Evolutionary conservation across 2,797 vertebrate species (phyloP), one percentile per base, ranked within the genome.

Genomic region (Tamandua tetradactyla): DNA sequence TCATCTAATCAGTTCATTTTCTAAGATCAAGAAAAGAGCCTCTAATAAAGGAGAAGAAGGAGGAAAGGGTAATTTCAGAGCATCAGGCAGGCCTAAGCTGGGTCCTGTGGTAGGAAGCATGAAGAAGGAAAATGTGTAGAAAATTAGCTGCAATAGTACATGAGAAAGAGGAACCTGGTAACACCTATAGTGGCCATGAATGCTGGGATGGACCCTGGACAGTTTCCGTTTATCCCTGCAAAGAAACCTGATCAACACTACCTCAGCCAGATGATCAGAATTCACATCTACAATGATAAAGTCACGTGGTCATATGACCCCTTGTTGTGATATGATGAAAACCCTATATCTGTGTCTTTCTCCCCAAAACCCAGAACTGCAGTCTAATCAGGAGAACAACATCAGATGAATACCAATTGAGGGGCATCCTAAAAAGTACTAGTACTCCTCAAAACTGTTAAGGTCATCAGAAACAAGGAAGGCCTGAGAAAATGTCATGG

Each of bases 11-110:
- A 75, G 17, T 59, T 57, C 22, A 69, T 79, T 91, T 79, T 7
- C 88, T 84, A 40, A 90, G 49, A 80, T 92, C 35, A 92, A 84
- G 89, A n/a, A 91, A 57, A 25, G 23, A 44, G 42, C 42, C 40
- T 47, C 32, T 14, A 27, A 74, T 14, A 27, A 74, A 42, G 14
- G 62, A 86, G 49, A 47, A 91, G 27, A 75, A 68, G 79, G 47
- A 71, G 55, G 22, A 69, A 72, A 49, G 12, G 42, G 15, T 86
- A 68, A 91, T 74, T 61, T 88, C 22, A 35, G 52, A 75, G 22
- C 13, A 80, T 25, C 15, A 85, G 35, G 74, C 23, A 69, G 68
- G 17, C 27, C 25, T 37, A 55, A 40, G 4, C 61, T n/a, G 12
- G 4, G 4, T 78, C 30, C 69, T 40, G 12, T 6, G 35, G 15